Base-by-base conservation (phyloP, 2,888 invertebrate species). In the Drosophila kuntzei region DNA sequence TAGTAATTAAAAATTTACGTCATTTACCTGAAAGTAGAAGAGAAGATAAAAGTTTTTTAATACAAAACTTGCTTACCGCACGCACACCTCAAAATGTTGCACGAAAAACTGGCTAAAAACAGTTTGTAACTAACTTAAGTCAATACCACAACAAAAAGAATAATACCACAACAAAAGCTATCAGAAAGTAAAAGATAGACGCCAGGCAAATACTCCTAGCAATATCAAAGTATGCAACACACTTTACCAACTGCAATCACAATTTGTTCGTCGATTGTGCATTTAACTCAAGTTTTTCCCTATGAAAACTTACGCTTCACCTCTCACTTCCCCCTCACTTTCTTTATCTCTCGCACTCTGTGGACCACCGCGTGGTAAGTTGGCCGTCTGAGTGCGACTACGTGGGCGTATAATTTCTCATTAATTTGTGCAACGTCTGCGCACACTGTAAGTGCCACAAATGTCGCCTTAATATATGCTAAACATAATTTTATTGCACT, bases 1-100 rank as follows among this genome's bases (percentile, higher is more conserved):
- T 64, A 65, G 86, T 83, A 83, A 83, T 83, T 84, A 84, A 84
- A 84, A 84, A 84, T 84, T 77, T 86, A 84, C 86, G 83, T 86
- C 86, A 88, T 88, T 83, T 83, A 83, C 88, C 83, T 84, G 88
- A 51, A 87, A 87, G 87, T 71, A 83, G 71, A 87, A 66, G 41
- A 69, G 60, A 76, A 80, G 70, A 71, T 67, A 77, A 74, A 84
- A 84, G 69, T 88, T 84, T 84, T 84, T 84, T 88, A 84, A 84
- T 86, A 88, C 88, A 71, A 84, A 84, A 88, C 71, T 82, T 84
- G 61, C 51, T 68, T 55, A 61, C 32, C 57, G 44, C 63, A 57
- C 46, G 39, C 44, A 62, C 36, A 50, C 29, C 59, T 2, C 5
- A 43, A 46, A 34, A 43, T 18, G 37, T 11, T 22, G 8, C 11